phyloP scores from a whole-genome alignment of 2,797 vertebrate genomes.

The Ambastaia sidthimunki region DNA sequence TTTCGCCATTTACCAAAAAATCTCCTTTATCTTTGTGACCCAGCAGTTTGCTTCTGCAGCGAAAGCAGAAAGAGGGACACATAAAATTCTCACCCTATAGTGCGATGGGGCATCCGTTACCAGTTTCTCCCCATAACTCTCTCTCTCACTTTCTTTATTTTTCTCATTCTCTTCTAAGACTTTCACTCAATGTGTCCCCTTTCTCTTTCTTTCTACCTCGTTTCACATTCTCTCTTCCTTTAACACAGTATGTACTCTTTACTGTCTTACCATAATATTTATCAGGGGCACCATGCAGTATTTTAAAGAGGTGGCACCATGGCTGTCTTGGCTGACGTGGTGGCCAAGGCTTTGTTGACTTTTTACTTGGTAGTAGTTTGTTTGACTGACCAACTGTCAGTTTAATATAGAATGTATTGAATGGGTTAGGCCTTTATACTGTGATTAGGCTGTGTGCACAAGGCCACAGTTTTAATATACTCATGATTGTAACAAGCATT shows the following conservation, averaged over 20 bases:
- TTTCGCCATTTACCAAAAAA: slow-evolving; percentile 97
- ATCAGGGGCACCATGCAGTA: neutral
- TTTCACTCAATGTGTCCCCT: neutral
- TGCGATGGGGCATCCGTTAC: slow-evolving; percentile 14
- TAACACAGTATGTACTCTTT: neutral
- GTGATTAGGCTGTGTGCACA: too few species aligned
- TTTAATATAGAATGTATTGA: too few species aligned
- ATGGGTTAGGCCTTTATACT: too few species aligned
- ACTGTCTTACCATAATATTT: slow-evolving; percentile 30
- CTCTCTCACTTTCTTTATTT: slow-evolving; percentile 12
- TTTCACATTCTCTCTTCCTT: neutral
- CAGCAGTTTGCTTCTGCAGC: slow-evolving; percentile 89
- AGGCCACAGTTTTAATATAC: too few species aligned
- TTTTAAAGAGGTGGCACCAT: too few species aligned
- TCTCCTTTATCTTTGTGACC: slow-evolving; percentile 92
- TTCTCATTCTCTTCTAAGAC: neutral
- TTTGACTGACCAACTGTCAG: too few species aligned
- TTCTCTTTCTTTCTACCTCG: neutral
- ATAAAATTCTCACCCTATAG: slow-evolving; percentile 69
- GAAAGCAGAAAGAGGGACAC: slow-evolving; percentile 84
- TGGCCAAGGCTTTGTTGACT: too few species aligned
- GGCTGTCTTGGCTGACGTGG: too few species aligned
- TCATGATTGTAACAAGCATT: too few species aligned
- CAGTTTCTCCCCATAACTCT: slow-evolving; percentile 18
- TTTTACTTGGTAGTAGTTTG: too few species aligned